These are phyloP conservation scores for Callospermophilus lateralis DNA, from an alignment of 2,113 vertebrate species.

Conservation along the genomic window DNA sequence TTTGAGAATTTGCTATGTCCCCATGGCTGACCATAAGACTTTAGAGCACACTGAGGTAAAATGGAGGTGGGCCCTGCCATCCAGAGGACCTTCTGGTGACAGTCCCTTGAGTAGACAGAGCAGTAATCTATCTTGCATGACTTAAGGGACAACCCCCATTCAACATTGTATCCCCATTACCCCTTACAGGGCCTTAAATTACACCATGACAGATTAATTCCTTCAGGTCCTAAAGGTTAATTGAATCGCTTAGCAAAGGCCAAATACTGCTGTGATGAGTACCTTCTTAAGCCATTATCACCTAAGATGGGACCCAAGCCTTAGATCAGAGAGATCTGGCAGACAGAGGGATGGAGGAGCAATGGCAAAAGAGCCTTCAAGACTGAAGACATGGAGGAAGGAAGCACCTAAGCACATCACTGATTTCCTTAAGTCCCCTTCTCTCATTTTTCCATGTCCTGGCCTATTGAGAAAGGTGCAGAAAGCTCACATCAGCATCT, in stretches of 20 bases:
- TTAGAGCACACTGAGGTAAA: not conserved
- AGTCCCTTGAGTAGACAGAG: not conserved
- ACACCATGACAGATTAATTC: slow-evolving; percentile 67
- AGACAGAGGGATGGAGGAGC: not conserved
- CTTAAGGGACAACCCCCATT: not conserved
- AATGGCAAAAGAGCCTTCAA: not conserved
- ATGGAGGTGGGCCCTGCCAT: not conserved
- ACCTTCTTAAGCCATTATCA: slow-evolving; percentile 65
- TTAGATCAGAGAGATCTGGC: slow-evolving; percentile 27
- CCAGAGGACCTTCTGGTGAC: not conserved
- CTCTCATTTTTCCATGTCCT: not conserved
- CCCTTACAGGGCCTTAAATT: slow-evolving; percentile 58
- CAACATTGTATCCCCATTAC: slow-evolving; percentile 1
- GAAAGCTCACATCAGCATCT: not conserved
- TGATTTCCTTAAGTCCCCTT: not conserved
- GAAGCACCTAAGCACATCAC: not conserved
- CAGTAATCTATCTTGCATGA: not conserved
- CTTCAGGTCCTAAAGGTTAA: slow-evolving; percentile 60
- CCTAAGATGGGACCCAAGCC: slow-evolving; percentile 25
- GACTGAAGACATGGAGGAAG: not conserved
- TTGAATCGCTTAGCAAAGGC: slow-evolving; percentile 72
- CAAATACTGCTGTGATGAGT: slow-evolving; percentile 37
- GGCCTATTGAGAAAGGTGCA: not conserved
- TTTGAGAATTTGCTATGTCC: not conserved
- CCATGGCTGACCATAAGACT: not conserved